phyloP scores from a whole-genome alignment of 1,140 invertebrate genomes.

The Pseudomyrmex dendroicus region DNA sequence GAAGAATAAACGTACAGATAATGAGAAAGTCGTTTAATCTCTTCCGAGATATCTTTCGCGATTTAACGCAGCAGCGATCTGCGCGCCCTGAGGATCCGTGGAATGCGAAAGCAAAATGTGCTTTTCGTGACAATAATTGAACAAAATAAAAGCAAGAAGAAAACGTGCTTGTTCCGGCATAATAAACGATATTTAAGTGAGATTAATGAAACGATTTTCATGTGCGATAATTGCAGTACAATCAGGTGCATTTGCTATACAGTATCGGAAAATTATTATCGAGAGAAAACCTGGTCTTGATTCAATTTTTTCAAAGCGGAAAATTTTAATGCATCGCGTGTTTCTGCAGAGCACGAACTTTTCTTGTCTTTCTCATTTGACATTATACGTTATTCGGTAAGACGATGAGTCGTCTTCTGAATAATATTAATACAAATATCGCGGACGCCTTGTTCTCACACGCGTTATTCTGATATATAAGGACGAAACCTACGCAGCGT shows the following conservation, averaged over 20 bases:
- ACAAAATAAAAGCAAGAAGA: not conserved
- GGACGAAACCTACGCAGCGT: not conserved
- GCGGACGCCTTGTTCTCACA: not conserved
- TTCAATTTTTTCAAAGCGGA: not conserved
- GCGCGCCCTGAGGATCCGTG: not conserved
- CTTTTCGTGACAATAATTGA: conserved; percentile 21
- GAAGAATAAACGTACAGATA: conserved; percentile 32
- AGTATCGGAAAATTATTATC: conserved; percentile 13
- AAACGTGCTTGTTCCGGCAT: not conserved
- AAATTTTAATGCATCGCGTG: not conserved
- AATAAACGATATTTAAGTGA: conserved; percentile 17
- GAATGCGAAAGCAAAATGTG: not conserved
- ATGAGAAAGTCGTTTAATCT: conserved; percentile 13
- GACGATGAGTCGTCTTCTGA: not conserved
- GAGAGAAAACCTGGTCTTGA: not conserved
- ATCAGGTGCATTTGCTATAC: not conserved
- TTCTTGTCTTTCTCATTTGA: not conserved
- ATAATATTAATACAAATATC: conserved; percentile 30
- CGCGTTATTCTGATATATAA: too few species aligned
- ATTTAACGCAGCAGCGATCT: conserved; percentile 31
- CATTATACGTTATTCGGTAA: conserved; percentile 1
- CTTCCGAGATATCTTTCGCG: conserved; percentile 10
- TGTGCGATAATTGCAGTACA: not conserved
- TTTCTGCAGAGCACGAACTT: not conserved
- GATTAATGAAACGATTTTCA: conserved; percentile 13